These are phyloP conservation scores for Helicoverpa zea DNA, from an alignment of 1,140 invertebrate genomes.

Conservation along the genomic window DNA sequence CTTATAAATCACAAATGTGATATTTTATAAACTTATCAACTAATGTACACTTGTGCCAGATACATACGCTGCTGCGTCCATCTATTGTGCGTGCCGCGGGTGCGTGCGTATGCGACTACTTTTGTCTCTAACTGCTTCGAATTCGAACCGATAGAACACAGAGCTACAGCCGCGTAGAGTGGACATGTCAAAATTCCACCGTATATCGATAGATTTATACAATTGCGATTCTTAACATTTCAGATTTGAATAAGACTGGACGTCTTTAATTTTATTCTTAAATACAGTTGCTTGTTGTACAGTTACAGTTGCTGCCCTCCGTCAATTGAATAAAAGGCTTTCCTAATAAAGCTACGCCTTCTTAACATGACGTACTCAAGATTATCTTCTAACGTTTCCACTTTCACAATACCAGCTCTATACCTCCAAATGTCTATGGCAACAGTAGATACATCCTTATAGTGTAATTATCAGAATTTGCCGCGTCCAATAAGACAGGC, in stretches of 20 bases:
- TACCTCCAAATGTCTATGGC: not conserved
- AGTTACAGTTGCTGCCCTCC: too few relatives aligned
- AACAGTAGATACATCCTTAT: conserved; percentile 24
- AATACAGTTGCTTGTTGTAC: too few relatives aligned
- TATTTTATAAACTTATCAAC: too few relatives aligned
- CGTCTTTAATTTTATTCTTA: too few relatives aligned
- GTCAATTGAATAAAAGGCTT: too few relatives aligned
- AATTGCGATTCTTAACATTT: not conserved
- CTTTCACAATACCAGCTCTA: not conserved
- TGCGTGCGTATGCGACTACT: conserved; percentile 9
- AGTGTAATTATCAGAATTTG: conserved; percentile 59
- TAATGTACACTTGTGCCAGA: not conserved
- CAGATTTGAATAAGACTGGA: too few relatives aligned
- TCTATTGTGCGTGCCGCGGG: conserved; percentile 1
- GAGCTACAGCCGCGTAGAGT: not conserved
- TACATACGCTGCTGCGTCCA: not conserved
- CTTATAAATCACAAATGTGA: not conserved
- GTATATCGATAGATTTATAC: too few relatives aligned
- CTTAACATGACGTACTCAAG: not conserved
- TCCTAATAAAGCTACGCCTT: too few relatives aligned
- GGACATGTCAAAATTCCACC: too few relatives aligned
- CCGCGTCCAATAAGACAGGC: conserved; percentile 47
- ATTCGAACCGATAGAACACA: not conserved
- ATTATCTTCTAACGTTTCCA: not conserved
- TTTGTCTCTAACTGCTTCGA: conserved; percentile 1